Percentiles rank a stretch among this genome's conserved stretches.
These are phyloP conservation scores for Carlito syrichta DNA, from an alignment of 2,113 vertebrate genomes.

Conservation along the genomic window DNA sequence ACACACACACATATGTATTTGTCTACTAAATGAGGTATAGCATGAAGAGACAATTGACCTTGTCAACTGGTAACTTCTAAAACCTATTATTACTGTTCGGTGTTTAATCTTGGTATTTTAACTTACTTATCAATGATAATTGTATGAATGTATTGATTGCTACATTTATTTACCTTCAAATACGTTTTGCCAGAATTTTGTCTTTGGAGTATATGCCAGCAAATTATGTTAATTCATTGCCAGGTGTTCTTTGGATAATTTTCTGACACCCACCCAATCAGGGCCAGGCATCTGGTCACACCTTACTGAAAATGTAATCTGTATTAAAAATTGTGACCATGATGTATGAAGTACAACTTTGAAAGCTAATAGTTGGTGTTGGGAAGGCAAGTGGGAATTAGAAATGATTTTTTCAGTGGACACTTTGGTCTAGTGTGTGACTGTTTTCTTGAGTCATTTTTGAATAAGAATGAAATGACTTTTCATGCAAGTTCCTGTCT, in stretches of 20 bases:
- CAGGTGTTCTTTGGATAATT: neutral
- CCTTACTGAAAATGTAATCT: constrained; percentile 1
- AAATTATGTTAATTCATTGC: neutral
- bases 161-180: neutral
- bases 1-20: neutral
- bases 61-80: neutral
- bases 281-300: neutral
- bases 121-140: neutral
- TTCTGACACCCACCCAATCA: neutral
- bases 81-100: neutral
- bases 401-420: too few relatives aligned
- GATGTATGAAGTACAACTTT: neutral
- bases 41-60: neutral
- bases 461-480: neutral
- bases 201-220: neutral
- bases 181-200: neutral
- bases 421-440: neutral
- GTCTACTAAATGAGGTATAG: neutral
- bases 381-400: neutral
- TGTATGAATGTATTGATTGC: neutral
- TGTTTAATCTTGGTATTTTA: neutral
- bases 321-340: neutral
- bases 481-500: neutral
- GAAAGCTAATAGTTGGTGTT: neutral
- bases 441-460: constrained; percentile 12